phyloP scores from a whole-genome alignment of 1,140 invertebrate genomes.

The Amphibalanus amphitrite region DNA sequence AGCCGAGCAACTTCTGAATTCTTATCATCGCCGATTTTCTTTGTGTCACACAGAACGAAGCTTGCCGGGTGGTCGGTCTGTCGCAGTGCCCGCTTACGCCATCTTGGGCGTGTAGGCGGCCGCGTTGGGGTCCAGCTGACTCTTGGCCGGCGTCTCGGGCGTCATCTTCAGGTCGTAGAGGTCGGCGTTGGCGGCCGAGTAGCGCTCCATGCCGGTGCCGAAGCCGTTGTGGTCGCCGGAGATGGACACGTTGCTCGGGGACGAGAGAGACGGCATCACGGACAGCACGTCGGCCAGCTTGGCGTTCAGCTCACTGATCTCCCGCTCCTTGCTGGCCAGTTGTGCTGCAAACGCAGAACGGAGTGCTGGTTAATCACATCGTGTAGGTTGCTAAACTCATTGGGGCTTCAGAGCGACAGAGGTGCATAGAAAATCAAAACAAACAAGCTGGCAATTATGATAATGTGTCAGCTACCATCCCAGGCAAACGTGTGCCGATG shows the following conservation, averaged over 20 bases:
- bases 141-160: slow-evolving; percentile 16
- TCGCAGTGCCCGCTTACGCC: background rate
- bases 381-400: background rate
- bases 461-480: too few relatives aligned
- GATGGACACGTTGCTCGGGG: slow-evolving; percentile 11
- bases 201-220: slow-evolving; percentile 13
- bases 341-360: background rate
- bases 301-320: slow-evolving; percentile 73
- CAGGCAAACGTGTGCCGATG: too few relatives aligned
- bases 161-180: slow-evolving; percentile 15
- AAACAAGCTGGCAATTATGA: too few relatives aligned
- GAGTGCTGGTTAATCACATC: background rate
- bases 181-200: slow-evolving; percentile 19
- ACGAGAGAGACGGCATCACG: slow-evolving; percentile 50
- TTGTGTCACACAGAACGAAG: too few relatives aligned
- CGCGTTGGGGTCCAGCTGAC: slow-evolving; percentile 65
- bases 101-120: slow-evolving; percentile 71
- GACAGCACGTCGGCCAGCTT: slow-evolving; percentile 81
- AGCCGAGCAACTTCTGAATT: too few relatives aligned
- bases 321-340: slow-evolving; percentile 45
- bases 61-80: too few relatives aligned
- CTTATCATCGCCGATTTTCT: too few relatives aligned
- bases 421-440: too few relatives aligned
- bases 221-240: slow-evolving; percentile 16
- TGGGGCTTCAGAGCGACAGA: too few relatives aligned